Conservation (phyloP, 23 tunicate genomes). For the Corella eumyota region DNA sequence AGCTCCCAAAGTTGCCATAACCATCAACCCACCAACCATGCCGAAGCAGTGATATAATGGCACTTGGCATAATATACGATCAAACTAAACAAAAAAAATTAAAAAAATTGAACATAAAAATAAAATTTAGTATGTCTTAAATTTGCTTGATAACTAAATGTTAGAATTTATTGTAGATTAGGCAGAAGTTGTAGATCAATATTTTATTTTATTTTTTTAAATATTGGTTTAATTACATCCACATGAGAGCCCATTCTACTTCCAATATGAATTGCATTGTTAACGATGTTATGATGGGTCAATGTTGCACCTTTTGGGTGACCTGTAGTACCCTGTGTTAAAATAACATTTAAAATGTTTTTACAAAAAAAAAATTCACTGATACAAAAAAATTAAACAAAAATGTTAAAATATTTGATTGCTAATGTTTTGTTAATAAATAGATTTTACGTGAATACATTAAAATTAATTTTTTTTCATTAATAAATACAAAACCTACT, state of each 20-base stretch:
- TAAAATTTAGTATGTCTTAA: neutral
- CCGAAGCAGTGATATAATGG: slow-evolving; percentile 98
- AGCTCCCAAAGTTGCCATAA: slow-evolving; percentile 39
- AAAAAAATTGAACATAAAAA: neutral
- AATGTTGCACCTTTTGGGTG: slow-evolving; percentile 95
- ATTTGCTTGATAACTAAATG: no score
- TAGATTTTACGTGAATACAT: no score
- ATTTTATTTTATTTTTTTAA: no score
- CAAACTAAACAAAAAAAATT: slow-evolving; percentile 14
- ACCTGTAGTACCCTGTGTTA: slow-evolving; percentile 87
- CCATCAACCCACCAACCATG: slow-evolving; percentile 72
- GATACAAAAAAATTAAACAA: neutral
- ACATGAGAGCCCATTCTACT: slow-evolving; percentile 34
- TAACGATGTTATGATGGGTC: slow-evolving; percentile 80
- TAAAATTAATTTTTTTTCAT: no score
- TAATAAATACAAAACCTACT: slow-evolving; percentile 30
- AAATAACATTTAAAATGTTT: neutral
- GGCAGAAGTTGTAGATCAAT: neutral
- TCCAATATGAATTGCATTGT: slow-evolving; percentile 75
- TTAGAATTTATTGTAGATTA: neutral
- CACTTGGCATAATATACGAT: slow-evolving; percentile 70
- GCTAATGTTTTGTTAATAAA: no score
- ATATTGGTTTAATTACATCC: slow-evolving; percentile 18
- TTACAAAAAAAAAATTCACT: neutral
- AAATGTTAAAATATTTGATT: neutral